Evolutionary conservation across 2,797 vertebrate genomes (phyloP), one percentile per base, ranked within the genome.

Genomic region (Astyanax mexicanus): DNA sequence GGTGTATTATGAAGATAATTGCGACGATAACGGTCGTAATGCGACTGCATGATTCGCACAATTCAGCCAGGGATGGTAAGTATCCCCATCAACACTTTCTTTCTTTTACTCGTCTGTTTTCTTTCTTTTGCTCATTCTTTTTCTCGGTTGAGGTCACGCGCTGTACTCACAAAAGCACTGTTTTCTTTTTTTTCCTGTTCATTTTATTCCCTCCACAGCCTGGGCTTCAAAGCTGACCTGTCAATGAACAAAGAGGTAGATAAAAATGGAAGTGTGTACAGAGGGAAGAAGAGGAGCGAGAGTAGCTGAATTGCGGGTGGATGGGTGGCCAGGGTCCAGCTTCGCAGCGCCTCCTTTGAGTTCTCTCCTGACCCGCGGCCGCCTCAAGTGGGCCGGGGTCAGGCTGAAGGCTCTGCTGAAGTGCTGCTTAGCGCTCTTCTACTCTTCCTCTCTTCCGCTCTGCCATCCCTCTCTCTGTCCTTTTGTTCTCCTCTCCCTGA

Each of bases 181-280:
- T 55, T 62, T 51, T 10, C 21, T 21, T 21, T 25, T 23, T 52
- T 3, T 21, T 23, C 15, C 45, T 40, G 57, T 15, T 45, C 10
- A 45, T 45, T 47, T 13, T 6, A 4, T 17, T 45, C 42, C 45
- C 40, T 70, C 29, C 45, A 61, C 68, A 71, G 74, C 52, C 38
- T 35, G 58, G 51, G 69, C 77, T 80, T 77, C 52, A 77, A 80
- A 80, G 78, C 67, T 78, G 74, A 74, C 81, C 80, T 80, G 74
- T 64, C 21, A 29, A 55, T 61, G 66, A 77, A 83, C 74, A 83
- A 77, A 77, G 74, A 80, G 68, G 72, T 19, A 65, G 71, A 74
- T 77, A 77, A 77, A 80, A 80, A 77, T 80, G 74, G 71, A 78
- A 75, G 21, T 52, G 21, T 69, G 79, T 32, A 19, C 3, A 5